Base-by-base conservation (phyloP, 1,140 invertebrate species). In the Camponotus pennsylvanicus region DNA sequence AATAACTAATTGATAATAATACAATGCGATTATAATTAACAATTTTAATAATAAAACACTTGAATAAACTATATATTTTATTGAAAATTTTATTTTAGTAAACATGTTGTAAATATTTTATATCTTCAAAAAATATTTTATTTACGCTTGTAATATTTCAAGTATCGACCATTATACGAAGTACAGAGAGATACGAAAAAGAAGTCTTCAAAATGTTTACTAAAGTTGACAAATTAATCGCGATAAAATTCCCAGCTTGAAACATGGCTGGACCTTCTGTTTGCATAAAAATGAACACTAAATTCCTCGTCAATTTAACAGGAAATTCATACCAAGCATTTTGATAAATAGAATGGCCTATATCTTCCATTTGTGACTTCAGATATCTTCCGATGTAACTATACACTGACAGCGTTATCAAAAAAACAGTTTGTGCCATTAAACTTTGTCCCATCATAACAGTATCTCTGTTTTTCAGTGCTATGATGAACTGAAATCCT, bases 401-500 rank as follows among this genome's bases (percentile, higher is more conserved):
- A 11, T 90, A 87, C 11, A 59, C 40, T 0, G 77, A 66, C 15
- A 89, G 11, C 59, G 84, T 88, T 0, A 27, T 5, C 5, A 89
- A 2, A 0, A 89, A 32, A 0, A 42, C 45, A 32, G 0, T 15
- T 5, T 76, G 8, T 3, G 55, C 52, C 1, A 78, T 21, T 4
- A 86, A 15, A 18, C 55, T 69, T 45, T 86, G 88, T 6, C n/a
- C 11, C 8, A 59, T 9, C 42, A 89, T 15, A 1, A 64, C 32
- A 0, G 70, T 0, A 1, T 88, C 52, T 2, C 32, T 32, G 3
- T 45, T 21, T 5, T 8, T 18, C 63, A 89, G 9, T 40, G 76
- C 71, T 4, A 89, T 13, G 3, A 89, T 86, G 7, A 69, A 88
- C n/a, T 88, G 83, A 21, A 89, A 82, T 55, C 87, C 87, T 89